Base-by-base conservation (phyloP, 1,140 invertebrate species). In the Saccostrea glomerata region DNA sequence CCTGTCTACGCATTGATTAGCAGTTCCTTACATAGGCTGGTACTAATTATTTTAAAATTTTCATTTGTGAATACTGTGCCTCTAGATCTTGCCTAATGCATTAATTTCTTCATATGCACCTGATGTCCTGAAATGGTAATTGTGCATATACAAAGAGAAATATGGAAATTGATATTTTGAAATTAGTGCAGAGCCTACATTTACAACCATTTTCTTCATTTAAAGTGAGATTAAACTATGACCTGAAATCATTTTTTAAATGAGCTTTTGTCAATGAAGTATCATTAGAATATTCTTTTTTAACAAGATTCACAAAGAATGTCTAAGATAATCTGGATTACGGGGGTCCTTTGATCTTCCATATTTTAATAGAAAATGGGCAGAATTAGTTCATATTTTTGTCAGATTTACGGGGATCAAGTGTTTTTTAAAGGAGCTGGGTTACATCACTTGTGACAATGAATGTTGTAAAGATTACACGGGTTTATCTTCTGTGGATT, bases 291-390 rank as follows among this genome's bases (percentile, higher is more conserved):
- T 63, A 63, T 63, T 63, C 58, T 63, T 63, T 63, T 63, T 20
- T 63, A 63, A 63, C n/a, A n/a, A 77, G 25, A 77, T 30, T 77
- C 70, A 77, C 70, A 77, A 36, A 77, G 70, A 77, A 77, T 30
- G 13, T 77, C 25, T 30, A 7, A 30, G 30, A 77, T 77, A 30
- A 36, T 40, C 70, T 77, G 70, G 70, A 77, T 77, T 36, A 30
- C 30, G 25, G 70, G 15, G 25, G 25, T 25, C 25, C 25, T 77
- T 77, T 77, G 70, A 77, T 77, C 70, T 77, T 25, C 25, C 25
- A 36, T 77, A 77, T 77, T 77, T 36, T 77, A 77, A 77, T 30
- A 77, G 70, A 36, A 77, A 77, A 77, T 77, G 70, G 70, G 36
- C 70, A 77, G 70, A 36, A 25, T 77, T 17, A 15, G 25, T 17